Base-by-base conservation (phyloP, 2,113 vertebrate genomes). In the Sceloporus tristichus region DNA sequence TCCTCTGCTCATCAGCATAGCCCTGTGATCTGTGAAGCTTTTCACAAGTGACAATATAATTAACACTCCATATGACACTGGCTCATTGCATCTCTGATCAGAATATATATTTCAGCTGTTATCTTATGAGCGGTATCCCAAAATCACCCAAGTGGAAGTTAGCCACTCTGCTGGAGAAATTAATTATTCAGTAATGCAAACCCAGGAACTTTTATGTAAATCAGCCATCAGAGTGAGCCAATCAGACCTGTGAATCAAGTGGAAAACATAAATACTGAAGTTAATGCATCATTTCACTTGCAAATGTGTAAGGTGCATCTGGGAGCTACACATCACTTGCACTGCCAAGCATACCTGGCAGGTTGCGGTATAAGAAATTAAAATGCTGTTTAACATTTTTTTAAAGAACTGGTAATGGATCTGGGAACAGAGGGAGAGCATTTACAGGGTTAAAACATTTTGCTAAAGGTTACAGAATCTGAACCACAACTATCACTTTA, bases 251-350 rank as follows among this genome's bases (percentile, higher is more conserved):
- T 84, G 75, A 92, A 79, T 79, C 6, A 54, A 91, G 86, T 0
- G 73, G 62, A 91, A 82, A 92, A 92, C 23, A 89, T 77, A 93
- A 92, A 92, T 76, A 79, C 9, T 23, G 42, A 6, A 88, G 38
- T 76, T 91, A 92, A 89, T 92, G 38, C 87, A 91, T 86, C 53
- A 62, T 89, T 93, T 88, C 62, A 38, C 29, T 92, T 92, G 40
- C 6, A 90, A 93, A 89, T 85, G 9, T 27, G 73, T 16, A 54
- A 86, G 54, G 14, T 0, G 0, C 34, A 85, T 88, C 40, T 85
- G 83, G 82, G 53, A 86, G 1, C 16, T 56, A 42, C 65, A 53
- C 0, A 59, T 0, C 0, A 85, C 85, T 68, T 89, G 4, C 21
- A 48, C 2, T 87, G 66, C 25, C 65, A 92, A 80, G 14, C 87